These are phyloP conservation scores for Mythimna pallens DNA, from an alignment of 2,888 invertebrate genomes.

Conservation along the genomic window DNA sequence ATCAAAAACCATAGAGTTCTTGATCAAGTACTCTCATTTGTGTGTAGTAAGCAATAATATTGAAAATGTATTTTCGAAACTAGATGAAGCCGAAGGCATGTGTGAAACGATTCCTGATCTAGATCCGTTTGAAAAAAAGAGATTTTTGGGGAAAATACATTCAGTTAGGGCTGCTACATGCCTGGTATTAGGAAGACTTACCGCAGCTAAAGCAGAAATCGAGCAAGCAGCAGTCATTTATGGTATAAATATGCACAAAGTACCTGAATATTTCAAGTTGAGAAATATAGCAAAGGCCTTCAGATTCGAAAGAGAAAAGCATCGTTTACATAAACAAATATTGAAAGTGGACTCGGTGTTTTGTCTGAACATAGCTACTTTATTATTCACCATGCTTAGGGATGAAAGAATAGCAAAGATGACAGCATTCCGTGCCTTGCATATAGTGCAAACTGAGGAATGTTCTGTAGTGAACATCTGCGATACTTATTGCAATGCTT, in stretches of 20 bases:
- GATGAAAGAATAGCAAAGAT: slow-evolving; percentile 78
- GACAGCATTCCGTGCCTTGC: slow-evolving; percentile 77
- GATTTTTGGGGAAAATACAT: slow-evolving; percentile 80
- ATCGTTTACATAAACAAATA: slow-evolving; percentile 70
- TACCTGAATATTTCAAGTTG: slow-evolving; percentile 74
- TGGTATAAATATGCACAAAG: slow-evolving; percentile 76
- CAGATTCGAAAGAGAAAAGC: slow-evolving; percentile 73
- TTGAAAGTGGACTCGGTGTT: slow-evolving; percentile 81
- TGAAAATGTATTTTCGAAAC: slow-evolving; percentile 74
- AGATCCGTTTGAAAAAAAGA: slow-evolving; percentile 72
- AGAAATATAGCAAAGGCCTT: slow-evolving; percentile 68
- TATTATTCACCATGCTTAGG: slow-evolving; percentile 78
- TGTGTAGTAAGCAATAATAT: slow-evolving; percentile 77
- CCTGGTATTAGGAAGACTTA: slow-evolving; percentile 73
- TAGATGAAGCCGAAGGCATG: slow-evolving; percentile 79
- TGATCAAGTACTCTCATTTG: slow-evolving; percentile 77
- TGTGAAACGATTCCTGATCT: slow-evolving; percentile 68
- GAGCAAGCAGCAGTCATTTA: slow-evolving; percentile 80
- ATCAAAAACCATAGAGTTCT: slow-evolving; percentile 79
- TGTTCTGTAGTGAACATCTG: slow-evolving; percentile 83
- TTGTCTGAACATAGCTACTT: slow-evolving; percentile 82
- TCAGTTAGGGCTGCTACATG: slow-evolving; percentile 80
- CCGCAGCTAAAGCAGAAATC: slow-evolving; percentile 76
- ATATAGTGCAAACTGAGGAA: slow-evolving; percentile 79
- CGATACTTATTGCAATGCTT: slow-evolving; percentile 85